phyloP scores from a whole-genome alignment of 2,113 vertebrate genomes.

The Etheostoma spectabile region DNA sequence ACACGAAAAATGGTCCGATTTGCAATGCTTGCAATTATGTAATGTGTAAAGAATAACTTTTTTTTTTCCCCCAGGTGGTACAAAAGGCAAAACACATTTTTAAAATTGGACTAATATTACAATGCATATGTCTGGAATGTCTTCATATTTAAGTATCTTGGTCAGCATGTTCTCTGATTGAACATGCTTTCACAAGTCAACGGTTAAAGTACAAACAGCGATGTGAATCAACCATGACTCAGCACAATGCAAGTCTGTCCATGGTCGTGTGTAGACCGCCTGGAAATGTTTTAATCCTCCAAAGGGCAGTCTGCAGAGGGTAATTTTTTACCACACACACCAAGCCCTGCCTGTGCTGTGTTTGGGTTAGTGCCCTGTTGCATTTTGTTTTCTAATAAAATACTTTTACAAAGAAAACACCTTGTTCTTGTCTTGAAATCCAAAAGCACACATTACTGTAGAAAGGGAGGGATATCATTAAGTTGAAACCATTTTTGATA shows the following conservation, averaged over 20 bases:
- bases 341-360: conserved; percentile 87
- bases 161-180: conserved; percentile 3
- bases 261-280: conserved; percentile 72
- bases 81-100: conserved; percentile 28
- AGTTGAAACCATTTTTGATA: conserved; percentile 8
- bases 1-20: conserved; percentile 30
- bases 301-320: conserved; percentile 86
- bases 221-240: neutral
- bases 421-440: neutral
- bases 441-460: neutral
- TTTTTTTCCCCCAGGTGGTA: conserved; percentile 1
- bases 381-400: conserved; percentile 87
- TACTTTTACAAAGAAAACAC: conserved; percentile 71
- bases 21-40: conserved; percentile 13
- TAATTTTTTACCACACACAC: conserved; percentile 91
- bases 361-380: conserved; percentile 83
- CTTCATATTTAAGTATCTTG: neutral
- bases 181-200: neutral
- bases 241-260: conserved; percentile 15
- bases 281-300: conserved; percentile 93
- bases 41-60: conserved; percentile 23
- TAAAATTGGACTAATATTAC: neutral
- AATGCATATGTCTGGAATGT: neutral
- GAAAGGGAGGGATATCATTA: too few species aligned
- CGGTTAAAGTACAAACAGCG: neutral